Base-by-base conservation (phyloP, 2,113 vertebrate genomes). In the Nerophis lumbriciformis region DNA sequence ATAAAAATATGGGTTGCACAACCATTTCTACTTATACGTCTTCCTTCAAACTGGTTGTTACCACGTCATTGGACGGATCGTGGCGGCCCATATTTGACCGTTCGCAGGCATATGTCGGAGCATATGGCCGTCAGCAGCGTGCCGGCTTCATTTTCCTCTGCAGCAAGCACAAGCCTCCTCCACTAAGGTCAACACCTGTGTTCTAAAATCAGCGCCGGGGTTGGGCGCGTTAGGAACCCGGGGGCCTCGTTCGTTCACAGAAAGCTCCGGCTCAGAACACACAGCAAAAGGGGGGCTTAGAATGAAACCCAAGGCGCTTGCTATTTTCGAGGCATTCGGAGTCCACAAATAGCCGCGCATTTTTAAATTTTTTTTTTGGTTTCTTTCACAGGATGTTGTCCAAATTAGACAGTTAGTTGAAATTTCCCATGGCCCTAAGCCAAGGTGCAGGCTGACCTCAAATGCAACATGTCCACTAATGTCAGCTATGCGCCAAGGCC, bases 141-240 rank as follows among this genome's bases (percentile, higher is more conserved):
- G 61, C 72, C 53, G 72, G 75, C 76, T 88, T 81, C 80, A 87
- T 89, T 89, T 91, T 89, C 84, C 85, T 88, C 83, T 82, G 73
- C 78, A 74, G 87, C 85, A 87, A 88, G 85, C 87, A 86, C 72
- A 86, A 88, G 82, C 79, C 72, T 68, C 76, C 76, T 78, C 73
- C 85, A 72, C 84, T 87, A 88, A 91, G 89, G 89, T 91, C 90
- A 92, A 88, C 90, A 92, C 90, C 90, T 92, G 90, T 90, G 90
- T 83, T 91, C 88, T 91, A 91, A 91, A 92, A 90, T 79, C 77
- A 86, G 89, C 78, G 19, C 58, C 6, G 69, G 88, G 82, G 81
- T 72, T 83, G 85, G 84, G 83, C 81, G 87, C 76, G 87, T 88
- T 80, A 83, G 85, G 88, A 90, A 86, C 87, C 82, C 71, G 53